Conservation (phyloP, 1,140 invertebrate species). For the Antheraea pernyi region DNA sequence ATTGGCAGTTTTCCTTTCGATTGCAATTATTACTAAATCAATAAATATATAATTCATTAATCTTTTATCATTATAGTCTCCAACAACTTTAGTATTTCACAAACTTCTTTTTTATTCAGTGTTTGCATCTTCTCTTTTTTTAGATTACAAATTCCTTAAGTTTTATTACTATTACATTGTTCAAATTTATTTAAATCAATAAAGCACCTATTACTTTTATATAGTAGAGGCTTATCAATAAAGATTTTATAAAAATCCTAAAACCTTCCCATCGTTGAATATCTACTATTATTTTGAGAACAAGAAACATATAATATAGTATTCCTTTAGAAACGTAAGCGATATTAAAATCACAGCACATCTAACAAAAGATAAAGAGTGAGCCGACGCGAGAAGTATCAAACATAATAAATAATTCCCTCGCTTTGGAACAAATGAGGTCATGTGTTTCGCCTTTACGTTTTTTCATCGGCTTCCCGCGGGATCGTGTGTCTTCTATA, state of each 20-base stretch:
- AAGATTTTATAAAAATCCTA: background rate
- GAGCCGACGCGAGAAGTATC: constrained; percentile 62
- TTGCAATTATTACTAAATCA: background rate
- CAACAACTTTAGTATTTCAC: too few species aligned
- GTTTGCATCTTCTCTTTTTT: too few species aligned
- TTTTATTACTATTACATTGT: too few species aligned
- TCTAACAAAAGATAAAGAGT: constrained; percentile 54
- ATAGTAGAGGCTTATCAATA: background rate
- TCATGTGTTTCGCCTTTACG: constrained; percentile 75
- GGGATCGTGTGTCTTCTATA: constrained; percentile 77
- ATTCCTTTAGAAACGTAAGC: constrained; percentile 41
- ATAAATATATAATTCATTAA: background rate
- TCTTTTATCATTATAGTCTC: too few species aligned
- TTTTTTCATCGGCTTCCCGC: constrained; percentile 73
- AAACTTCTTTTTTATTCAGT: too few species aligned
- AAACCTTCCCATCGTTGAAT: background rate
- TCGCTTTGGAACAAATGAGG: constrained; percentile 71
- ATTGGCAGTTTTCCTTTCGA: background rate
- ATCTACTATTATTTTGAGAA: background rate
- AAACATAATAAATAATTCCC: constrained; percentile 75
- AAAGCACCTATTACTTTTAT: background rate
- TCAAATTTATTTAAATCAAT: too few species aligned
- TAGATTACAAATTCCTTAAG: too few species aligned
- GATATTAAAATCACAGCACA: constrained; percentile 60
- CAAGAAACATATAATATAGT: constrained; percentile 21